Percentiles rank a stretch among this genome's conserved stretches.
Conservation (phyloP, 1,140 invertebrate genomes). For the Trichonephila inaurata region DNA sequence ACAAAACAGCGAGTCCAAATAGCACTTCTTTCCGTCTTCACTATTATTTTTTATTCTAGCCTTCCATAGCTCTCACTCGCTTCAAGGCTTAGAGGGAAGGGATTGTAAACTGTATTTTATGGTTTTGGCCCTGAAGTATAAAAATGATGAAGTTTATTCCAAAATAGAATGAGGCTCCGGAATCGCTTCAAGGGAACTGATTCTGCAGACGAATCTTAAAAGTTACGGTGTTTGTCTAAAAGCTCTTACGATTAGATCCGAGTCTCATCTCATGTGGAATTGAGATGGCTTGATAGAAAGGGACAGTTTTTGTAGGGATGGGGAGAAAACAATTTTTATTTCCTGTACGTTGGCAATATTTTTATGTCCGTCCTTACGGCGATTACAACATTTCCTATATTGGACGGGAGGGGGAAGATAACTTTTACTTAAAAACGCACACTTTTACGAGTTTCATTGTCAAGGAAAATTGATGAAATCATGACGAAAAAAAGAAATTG, state of each 20-base stretch:
- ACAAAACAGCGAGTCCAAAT: background rate
- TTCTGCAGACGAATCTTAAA: background rate
- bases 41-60: background rate
- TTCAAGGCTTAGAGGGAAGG: background rate
- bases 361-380: background rate
- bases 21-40: background rate
- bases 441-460: background rate
- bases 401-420: background rate
- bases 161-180: background rate
- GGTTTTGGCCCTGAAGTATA: background rate
- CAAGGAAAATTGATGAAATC: too few relatives aligned
- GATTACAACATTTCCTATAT: background rate
- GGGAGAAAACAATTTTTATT: background rate
- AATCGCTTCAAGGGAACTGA: background rate
- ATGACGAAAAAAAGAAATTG: too few relatives aligned
- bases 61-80: background rate
- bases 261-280: background rate
- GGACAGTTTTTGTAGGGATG: background rate
- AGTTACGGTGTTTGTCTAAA: constrained; percentile 31
- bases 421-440: background rate
- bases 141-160: constrained; percentile 23
- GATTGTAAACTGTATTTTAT: constrained; percentile 28
- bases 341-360: background rate
- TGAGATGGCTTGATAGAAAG: background rate
- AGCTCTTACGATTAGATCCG: background rate